Percentiles rank a stretch among this genome's conserved stretches.
Conservation (phyloP, 2,888 invertebrate species). For the Cepaea hortensis region DNA sequence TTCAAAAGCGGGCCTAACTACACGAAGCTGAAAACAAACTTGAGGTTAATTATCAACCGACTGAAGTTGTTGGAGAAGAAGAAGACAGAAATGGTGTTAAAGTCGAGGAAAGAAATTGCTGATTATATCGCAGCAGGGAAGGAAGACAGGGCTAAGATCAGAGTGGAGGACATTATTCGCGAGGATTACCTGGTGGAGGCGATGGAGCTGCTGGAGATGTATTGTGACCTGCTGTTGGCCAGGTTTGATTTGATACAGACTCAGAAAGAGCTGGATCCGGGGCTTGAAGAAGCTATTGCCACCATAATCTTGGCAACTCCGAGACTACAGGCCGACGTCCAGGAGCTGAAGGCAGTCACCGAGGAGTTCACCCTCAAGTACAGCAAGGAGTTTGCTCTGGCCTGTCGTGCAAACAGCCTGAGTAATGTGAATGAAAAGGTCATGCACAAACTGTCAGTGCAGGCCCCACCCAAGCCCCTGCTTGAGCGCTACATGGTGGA, state of each 20-base stretch:
- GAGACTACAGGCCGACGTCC: slow-evolving; percentile 82
- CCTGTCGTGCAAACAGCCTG: slow-evolving; percentile 88
- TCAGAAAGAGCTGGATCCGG: slow-evolving; percentile 86
- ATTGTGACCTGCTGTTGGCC: slow-evolving; percentile 95
- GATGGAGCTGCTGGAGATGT: slow-evolving; percentile 99
- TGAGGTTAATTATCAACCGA: slow-evolving; percentile 93
- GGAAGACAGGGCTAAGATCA: slow-evolving; percentile 87
- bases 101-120: slow-evolving; percentile 97
- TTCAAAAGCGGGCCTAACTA: slow-evolving; percentile 92
- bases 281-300: slow-evolving; percentile 95
- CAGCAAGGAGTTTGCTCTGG: slow-evolving; percentile 90
- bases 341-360: slow-evolving; percentile 86
- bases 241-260: slow-evolving; percentile 92
- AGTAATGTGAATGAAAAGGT: slow-evolving; percentile 92
- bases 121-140: slow-evolving; percentile 83
- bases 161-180: slow-evolving; percentile 98
- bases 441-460: slow-evolving; percentile 77
- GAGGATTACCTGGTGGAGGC: slow-evolving; percentile 99
- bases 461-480: slow-evolving; percentile 94
- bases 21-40: slow-evolving; percentile 94
- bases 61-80: slow-evolving; percentile 96
- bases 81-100: slow-evolving; percentile 92
- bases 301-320: slow-evolving; percentile 97
- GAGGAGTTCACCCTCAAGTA: slow-evolving; percentile 94
- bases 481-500: slow-evolving; percentile 95